phyloP scores from a whole-genome alignment of 2,888 invertebrate genomes.

The Teinopalpus imperialis region DNA sequence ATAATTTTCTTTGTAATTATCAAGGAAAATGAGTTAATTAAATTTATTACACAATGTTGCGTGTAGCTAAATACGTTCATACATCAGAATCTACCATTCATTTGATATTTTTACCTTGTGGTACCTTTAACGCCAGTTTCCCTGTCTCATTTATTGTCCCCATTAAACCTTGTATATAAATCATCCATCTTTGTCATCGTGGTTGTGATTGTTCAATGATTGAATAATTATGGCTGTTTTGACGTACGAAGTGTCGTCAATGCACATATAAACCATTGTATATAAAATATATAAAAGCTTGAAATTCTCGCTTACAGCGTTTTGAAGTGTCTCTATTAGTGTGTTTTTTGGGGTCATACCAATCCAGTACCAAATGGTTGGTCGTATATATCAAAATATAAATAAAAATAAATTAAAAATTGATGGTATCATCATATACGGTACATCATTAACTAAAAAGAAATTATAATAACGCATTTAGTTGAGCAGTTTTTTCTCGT shows the following conservation, averaged over 20 bases:
- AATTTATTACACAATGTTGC: slow-evolving; percentile 12
- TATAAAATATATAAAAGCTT: too few relatives aligned
- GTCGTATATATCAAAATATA: too few relatives aligned
- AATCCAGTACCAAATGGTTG: too few relatives aligned
- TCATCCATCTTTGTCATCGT: slow-evolving; percentile 1
- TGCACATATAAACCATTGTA: too few relatives aligned
- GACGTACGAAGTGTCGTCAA: neutral
- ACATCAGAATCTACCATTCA: neutral
- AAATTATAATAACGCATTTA: too few relatives aligned
- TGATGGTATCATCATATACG: too few relatives aligned
- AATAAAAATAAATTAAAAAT: too few relatives aligned
- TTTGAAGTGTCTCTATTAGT: too few relatives aligned
- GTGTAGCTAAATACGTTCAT: slow-evolving; percentile 13
- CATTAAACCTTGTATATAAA: neutral
- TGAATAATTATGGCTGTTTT: neutral
- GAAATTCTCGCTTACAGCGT: too few relatives aligned
- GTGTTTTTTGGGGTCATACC: too few relatives aligned
- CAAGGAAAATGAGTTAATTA: slow-evolving; percentile 14
- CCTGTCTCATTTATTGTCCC: neutral
- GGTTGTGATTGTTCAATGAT: slow-evolving; percentile 4
- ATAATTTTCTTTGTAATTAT: slow-evolving; percentile 4
- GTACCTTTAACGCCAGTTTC: neutral
- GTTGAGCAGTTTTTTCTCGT: too few relatives aligned
- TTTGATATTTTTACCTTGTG: neutral
- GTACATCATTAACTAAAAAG: too few relatives aligned